Percentiles rank a stretch among this genome's conserved stretches.
Conservation (phyloP, 2,888 invertebrate genomes). For the Pecten maximus region DNA sequence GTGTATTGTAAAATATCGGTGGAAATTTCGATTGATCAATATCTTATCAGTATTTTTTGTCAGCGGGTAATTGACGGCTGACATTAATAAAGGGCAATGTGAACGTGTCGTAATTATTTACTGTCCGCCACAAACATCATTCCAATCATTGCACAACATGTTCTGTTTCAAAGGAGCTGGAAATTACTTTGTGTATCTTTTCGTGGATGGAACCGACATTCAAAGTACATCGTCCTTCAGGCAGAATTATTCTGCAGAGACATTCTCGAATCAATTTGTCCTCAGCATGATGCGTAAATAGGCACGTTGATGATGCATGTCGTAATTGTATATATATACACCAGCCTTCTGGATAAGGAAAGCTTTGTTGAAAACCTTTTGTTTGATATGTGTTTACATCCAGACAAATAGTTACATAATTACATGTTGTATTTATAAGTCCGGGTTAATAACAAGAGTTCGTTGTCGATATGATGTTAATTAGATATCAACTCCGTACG, state of each 20-base stretch:
- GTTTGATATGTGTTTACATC: not conserved
- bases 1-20: too few species aligned
- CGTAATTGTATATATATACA: not conserved
- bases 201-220: not conserved
- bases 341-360: not conserved
- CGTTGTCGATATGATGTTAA: not conserved
- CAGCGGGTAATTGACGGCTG: too few species aligned
- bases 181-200: not conserved
- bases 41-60: too few species aligned
- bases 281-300: not conserved
- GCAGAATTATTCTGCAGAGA: not conserved
- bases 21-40: too few species aligned
- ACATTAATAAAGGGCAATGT: too few species aligned
- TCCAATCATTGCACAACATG: not conserved
- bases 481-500: not conserved
- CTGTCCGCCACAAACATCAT: not conserved
- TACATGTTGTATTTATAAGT: not conserved
- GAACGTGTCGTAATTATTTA: not conserved
- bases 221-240: not conserved
- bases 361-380: not conserved
- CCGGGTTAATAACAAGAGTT: not conserved
- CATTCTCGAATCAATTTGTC: slow-evolving; percentile 9
- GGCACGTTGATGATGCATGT: not conserved
- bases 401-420: not conserved
- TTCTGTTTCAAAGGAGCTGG: not conserved